Conservation (phyloP, 2,797 vertebrate genomes). For the Cuniculus paca region DNA sequence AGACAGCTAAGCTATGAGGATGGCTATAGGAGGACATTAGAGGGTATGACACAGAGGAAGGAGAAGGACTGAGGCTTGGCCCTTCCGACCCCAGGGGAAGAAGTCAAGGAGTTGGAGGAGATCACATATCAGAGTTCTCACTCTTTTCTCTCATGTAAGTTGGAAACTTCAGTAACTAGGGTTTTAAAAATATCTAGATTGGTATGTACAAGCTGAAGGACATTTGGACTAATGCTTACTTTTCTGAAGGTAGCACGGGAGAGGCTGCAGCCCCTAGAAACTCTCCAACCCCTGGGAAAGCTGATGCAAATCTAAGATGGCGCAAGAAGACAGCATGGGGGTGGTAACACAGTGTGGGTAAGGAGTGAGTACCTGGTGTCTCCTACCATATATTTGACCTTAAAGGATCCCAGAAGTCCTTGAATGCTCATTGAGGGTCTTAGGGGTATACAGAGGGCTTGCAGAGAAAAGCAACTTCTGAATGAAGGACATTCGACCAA, state of each 20-base stretch:
- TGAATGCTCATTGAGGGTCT: fast-evolving
- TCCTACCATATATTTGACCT: not conserved
- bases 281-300: not conserved
- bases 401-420: not conserved
- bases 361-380: not conserved
- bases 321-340: fast-evolving
- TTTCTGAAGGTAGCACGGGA: not conserved
- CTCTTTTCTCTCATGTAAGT: not conserved
- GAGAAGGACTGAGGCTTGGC: not conserved
- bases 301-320: not conserved
- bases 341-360: not conserved
- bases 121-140: not conserved
- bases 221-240: not conserved
- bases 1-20: not conserved
- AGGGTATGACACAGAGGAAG: not conserved
- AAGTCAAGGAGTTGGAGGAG: not conserved
- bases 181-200: not conserved
- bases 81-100: not conserved
- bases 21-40: not conserved
- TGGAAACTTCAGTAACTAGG: not conserved
- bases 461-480: not conserved
- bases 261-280: not conserved
- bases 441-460: not conserved
- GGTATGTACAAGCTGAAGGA: not conserved
- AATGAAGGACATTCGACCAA: not conserved